Base-by-base conservation (phyloP, 2,888 invertebrate genomes). In the Digitonthophagus gazella region DNA sequence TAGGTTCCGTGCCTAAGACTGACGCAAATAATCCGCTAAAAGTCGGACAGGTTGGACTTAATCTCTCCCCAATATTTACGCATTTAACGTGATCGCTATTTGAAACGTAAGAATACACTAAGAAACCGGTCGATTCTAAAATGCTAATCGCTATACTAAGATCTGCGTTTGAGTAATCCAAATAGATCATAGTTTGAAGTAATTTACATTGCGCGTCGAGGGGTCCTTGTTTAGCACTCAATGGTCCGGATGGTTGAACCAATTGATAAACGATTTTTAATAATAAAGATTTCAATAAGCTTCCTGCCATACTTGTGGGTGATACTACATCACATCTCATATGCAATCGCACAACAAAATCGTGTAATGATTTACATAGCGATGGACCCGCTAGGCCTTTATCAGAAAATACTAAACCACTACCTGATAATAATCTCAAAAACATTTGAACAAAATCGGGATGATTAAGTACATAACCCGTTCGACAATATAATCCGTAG, bases 1-100 rank as follows among this genome's bases (percentile, higher is more conserved):
- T 83, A 11, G 86, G 83, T 75, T 89, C 89, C 0, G 88, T 86
- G 0, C 91, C 88, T 64, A 91, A 83, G 5, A 91, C 89, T 70
- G 88, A 92, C 1, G 92, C 91, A 82, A 93, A 91, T 73, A 93
- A 84, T 69, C 93, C 93, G 75, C 91, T 91, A 73, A 92, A 89
- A 67, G 76, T 71, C 73, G 88, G 88, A 20, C 86, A 83, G 68
- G 86, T 84, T 70, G 85, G 83, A 73, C 80, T 84, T 69, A 82
- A 81, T 15, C 84, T 82, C 74, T 87, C 86, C 0, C 84, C 83
- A 22, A 85, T 82, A 55, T 85, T 86, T 67, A 85, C 85, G 73
- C 87, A 87, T 75, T 85, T 85, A 58, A 87, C 81, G 75, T 85
- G 83, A 71, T 87, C 87, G 0, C 84, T 82, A 74, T 86, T 86